Evolutionary conservation across 1,140 invertebrate species (phyloP).

Genomic region (Lepidurus packardi): DNA sequence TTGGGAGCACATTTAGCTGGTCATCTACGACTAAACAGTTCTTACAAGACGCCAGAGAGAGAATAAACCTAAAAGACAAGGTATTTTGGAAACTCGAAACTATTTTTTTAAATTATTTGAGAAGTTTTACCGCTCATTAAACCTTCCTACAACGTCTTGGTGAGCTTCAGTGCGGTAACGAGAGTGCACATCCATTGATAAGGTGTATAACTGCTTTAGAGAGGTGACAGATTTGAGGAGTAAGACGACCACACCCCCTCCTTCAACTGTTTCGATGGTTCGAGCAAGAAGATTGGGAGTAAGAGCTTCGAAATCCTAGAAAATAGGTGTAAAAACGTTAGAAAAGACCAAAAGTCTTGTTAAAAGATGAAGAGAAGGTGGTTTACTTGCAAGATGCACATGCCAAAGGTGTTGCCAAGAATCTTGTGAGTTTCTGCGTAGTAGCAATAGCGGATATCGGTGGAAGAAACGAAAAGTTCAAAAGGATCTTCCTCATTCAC

Average conservation of each 20-base stretch:
- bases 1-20: constrained; percentile 81
- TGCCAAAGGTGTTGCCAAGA: constrained; percentile 94
- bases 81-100: no score
- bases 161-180: constrained; percentile 92
- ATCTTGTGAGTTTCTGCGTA: constrained; percentile 98
- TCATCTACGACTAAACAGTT: constrained; percentile 91
- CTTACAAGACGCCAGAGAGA: constrained; percentile 81
- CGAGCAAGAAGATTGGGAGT: constrained; percentile 97
- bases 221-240: constrained; percentile 76
- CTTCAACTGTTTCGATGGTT: constrained; percentile 97
- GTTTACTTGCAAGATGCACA: constrained; percentile 84
- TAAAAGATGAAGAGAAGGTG: background rate
- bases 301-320: constrained; percentile 94
- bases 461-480: constrained; percentile 92
- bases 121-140: constrained; percentile 81
- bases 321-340: constrained; percentile 31
- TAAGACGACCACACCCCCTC: constrained; percentile 88
- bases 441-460: constrained; percentile 95
- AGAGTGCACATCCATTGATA: constrained; percentile 98
- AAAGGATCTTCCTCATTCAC: constrained; percentile 95
- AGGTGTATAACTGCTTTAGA: constrained; percentile 88
- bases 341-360: constrained; percentile 20
- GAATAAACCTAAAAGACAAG: constrained; percentile 81
- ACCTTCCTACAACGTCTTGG: constrained; percentile 82
- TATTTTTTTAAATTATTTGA: no score